A percentile compares a stretch with the other conserved stretches of the same genome.
phyloP scores from a whole-genome alignment of 2,797 vertebrate species.

The Pseudocheirus occidentalis region DNA sequence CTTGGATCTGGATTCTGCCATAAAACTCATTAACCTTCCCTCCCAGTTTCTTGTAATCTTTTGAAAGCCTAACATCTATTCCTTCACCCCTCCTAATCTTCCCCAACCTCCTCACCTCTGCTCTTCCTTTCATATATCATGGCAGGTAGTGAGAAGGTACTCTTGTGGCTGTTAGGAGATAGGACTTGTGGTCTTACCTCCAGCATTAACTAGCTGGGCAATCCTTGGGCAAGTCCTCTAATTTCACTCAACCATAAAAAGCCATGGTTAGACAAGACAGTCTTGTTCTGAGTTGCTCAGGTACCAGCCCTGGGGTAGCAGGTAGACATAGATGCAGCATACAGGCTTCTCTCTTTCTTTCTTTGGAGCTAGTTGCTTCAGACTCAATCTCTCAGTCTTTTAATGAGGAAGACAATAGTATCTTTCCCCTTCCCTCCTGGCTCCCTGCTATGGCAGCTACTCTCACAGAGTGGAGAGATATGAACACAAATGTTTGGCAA shows the following conservation, averaged over 20 bases:
- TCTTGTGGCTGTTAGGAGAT: background rate
- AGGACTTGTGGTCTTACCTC: too few relatives aligned
- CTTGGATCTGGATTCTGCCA: background rate
- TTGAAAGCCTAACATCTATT: background rate
- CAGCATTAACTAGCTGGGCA: background rate
- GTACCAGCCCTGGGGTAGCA: background rate
- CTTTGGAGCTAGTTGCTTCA: background rate
- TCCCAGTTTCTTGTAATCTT: background rate
- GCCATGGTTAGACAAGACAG: background rate
- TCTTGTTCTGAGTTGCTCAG: background rate
- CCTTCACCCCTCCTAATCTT: background rate
- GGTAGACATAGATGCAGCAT: background rate
- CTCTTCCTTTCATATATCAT: background rate
- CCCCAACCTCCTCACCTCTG: background rate
- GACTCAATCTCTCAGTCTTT: background rate
- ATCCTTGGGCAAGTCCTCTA: background rate
- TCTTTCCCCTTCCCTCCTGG: background rate
- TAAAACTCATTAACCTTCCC: rapidly evolving
- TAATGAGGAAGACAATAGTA: background rate
- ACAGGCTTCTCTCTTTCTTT: background rate
- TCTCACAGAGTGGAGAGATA: background rate
- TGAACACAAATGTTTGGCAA: background rate
- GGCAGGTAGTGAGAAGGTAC: background rate
- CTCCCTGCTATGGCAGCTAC: too few relatives aligned
- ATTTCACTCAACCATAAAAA: background rate